phyloP scores from a whole-genome alignment of 2,113 vertebrate genomes.

The Aphelocoma coerulescens region DNA sequence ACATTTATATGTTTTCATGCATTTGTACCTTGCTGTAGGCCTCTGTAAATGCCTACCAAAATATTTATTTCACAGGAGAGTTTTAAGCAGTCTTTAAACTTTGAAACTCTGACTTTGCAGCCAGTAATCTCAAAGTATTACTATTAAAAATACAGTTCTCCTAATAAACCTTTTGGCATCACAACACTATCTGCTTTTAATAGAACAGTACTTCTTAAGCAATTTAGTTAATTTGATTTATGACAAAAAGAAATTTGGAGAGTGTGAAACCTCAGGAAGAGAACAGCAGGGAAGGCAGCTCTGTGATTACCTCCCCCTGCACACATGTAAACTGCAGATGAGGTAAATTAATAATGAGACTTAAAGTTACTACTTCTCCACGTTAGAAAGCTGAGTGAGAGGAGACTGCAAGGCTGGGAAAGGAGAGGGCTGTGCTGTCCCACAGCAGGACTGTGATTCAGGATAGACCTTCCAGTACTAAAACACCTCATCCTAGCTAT shows the following conservation, averaged over 20 bases:
- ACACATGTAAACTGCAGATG: not conserved
- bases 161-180: not conserved
- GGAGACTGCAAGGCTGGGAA: not conserved
- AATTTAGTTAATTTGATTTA: constrained; percentile 53
- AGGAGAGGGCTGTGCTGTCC: not conserved
- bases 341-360: not conserved
- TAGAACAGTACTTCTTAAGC: constrained; percentile 35
- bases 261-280: constrained; percentile 20
- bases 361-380: not conserved
- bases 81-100: not conserved
- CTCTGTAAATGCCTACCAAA: not conserved
- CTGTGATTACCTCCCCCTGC: constrained; percentile 45
- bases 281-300: constrained; percentile 42
- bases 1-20: not conserved
- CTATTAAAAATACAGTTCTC: not conserved
- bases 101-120: not conserved
- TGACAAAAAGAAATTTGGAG: constrained; percentile 29
- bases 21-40: not conserved
- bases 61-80: not conserved
- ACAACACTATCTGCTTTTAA: not conserved
- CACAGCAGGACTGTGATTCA: not conserved
- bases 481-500: not conserved
- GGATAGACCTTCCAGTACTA: not conserved
- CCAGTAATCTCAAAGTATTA: not conserved
- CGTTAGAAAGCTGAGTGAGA: not conserved